Percentiles rank a stretch among this genome's conserved stretches.
Evolutionary conservation across 1,140 invertebrate genomes (phyloP).

Genomic region (Heliconius eleuchia): DNA sequence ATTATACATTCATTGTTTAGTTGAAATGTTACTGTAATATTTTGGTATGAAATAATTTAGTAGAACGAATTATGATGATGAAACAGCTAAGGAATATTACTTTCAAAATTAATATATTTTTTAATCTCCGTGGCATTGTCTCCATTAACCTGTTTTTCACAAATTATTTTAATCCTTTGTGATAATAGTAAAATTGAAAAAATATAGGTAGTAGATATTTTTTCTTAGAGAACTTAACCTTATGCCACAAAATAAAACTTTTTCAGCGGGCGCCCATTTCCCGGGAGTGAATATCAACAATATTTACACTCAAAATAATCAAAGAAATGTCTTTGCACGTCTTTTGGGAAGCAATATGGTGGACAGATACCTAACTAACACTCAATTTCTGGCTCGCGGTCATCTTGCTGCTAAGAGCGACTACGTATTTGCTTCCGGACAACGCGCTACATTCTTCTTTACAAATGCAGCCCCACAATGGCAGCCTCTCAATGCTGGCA

Average conservation of each 20-base stretch:
- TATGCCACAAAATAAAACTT: neutral
- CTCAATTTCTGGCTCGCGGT: conserved; percentile 82
- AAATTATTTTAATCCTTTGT: no score
- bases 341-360: conserved; percentile 58
- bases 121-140: no score
- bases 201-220: no score
- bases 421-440: conserved; percentile 83
- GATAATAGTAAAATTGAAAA: no score
- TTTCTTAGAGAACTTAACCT: no score
- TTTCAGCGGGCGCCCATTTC: conserved; percentile 65
- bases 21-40: no score
- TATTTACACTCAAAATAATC: conserved; percentile 63
- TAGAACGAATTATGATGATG: no score
- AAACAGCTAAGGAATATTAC: no score
- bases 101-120: no score
- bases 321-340: conserved; percentile 54
- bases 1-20: no score
- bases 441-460: conserved; percentile 85
- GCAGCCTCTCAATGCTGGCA: conserved; percentile 85
- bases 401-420: conserved; percentile 87
- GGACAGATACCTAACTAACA: conserved; percentile 59
- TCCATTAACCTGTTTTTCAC: no score
- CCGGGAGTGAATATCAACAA: conserved; percentile 63
- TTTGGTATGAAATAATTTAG: no score
- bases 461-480: conserved; percentile 85